Base-by-base conservation (phyloP, 2,113 vertebrate species). In the Capreolus pygargus region DNA sequence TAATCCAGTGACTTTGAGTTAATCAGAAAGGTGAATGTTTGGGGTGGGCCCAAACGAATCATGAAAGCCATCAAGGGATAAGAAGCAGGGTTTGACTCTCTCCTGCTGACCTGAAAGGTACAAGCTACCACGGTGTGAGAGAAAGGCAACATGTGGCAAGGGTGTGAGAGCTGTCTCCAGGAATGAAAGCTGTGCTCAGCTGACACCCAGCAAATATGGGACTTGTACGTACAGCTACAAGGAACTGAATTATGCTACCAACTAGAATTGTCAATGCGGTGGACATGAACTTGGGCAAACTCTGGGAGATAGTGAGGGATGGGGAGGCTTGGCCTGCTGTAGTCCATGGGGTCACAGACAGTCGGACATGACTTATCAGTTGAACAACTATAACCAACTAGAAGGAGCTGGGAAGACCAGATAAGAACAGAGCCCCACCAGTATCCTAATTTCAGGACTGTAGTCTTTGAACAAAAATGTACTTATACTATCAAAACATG, bases 301-400 rank as follows among this genome's bases (percentile, higher is more conserved):
- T 76, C 39, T 0, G 3, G 39, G 36, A 43, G 21, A 76, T 0
- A 76, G 12, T 76, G 39, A 14, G 23, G 23, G 23, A 43, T 6
- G 2, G 70, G 36, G 39, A 76, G 12, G 23, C 6, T 43, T 43
- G 39, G 70, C 70, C 21, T 43, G 12, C 36, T 76, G 36, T 4
- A 43, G 23, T 7, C 21, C 36, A 27, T 76, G 23, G 39, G 39
- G 36, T 76, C 39, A 76, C 36, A 7, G 70, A 14, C 12, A 76
- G 6, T 76, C 1, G 0, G 36, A 33, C 70, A 43, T 43, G 23
- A 43, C 70, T 74, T 74, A 76, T 13, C 23, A 27, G 0, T 25
- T 76, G 70, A 76, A 13, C 70, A 76, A 76, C 19, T 70, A 23
- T 39, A 70, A 39, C n/a, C 33, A 76, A 39, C 8, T 27, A 33